phyloP scores from a whole-genome alignment of 2,888 invertebrate genomes.

The Parascotia fuliginaria region DNA sequence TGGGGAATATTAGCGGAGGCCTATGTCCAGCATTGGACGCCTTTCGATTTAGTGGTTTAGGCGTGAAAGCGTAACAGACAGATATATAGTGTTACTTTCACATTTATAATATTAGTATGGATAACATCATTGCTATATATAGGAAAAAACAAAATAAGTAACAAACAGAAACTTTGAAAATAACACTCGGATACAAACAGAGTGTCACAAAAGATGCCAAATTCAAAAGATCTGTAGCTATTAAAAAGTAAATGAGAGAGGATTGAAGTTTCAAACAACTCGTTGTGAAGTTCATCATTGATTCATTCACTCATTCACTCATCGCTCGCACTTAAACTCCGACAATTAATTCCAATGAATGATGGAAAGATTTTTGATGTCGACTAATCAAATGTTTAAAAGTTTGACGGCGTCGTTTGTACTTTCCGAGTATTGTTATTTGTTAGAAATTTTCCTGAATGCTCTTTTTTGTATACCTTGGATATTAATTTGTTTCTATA shows the following conservation, averaged over 20 bases:
- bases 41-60: too few species aligned
- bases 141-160: too few species aligned
- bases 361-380: conserved; percentile 28
- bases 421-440: neutral
- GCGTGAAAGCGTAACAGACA: too few species aligned
- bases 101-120: too few species aligned
- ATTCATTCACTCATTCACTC: conserved; percentile 44
- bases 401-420: conserved; percentile 4
- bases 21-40: too few species aligned
- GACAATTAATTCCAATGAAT: conserved; percentile 35
- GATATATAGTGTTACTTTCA: too few species aligned
- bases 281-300: conserved; percentile 47
- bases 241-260: conserved; percentile 41
- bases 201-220: conserved; percentile 18
- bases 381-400: conserved; percentile 38
- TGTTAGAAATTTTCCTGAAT: neutral
- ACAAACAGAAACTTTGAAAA: neutral
- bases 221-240: conserved; percentile 38
- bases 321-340: conserved; percentile 33
- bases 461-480: too few species aligned
- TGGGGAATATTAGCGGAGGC: too few species aligned
- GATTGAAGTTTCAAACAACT: conserved; percentile 38
- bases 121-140: too few species aligned
- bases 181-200: neutral
- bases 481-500: too few species aligned